Conservation (phyloP, 2,113 vertebrate species). For the Engystomops pustulosus region DNA sequence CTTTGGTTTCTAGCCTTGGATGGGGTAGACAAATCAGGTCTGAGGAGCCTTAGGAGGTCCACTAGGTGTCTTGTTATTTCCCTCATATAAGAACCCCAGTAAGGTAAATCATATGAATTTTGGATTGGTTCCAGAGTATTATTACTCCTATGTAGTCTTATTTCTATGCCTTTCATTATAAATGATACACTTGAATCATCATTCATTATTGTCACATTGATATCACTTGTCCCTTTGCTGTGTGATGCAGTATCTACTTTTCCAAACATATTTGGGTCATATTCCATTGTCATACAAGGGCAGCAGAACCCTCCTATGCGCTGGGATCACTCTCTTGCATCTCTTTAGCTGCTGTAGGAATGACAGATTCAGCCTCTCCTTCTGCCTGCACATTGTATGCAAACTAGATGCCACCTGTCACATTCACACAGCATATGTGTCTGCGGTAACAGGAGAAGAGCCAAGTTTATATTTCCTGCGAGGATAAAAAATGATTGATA, state of each 20-base stretch:
- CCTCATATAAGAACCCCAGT: too few relatives aligned
- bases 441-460: background rate
- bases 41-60: too few relatives aligned
- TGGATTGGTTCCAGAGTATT: too few relatives aligned
- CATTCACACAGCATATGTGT: background rate
- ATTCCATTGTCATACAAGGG: background rate
- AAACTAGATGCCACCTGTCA: slow-evolving; percentile 20
- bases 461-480: background rate
- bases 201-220: background rate
- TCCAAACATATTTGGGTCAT: background rate
- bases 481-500: background rate
- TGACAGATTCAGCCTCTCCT: background rate
- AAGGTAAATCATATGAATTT: too few relatives aligned
- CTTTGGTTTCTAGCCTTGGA: too few relatives aligned
- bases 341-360: background rate
- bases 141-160: too few relatives aligned
- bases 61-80: too few relatives aligned
- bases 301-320: background rate
- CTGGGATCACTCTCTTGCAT: background rate
- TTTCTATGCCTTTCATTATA: background rate
- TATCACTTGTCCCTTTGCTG: background rate
- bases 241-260: too few relatives aligned
- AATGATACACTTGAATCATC: background rate
- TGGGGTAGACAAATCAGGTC: too few relatives aligned
- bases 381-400: background rate